Evolutionary conservation across 2,113 vertebrate species (phyloP).

Genomic region (Antennarius striatus): DNA sequence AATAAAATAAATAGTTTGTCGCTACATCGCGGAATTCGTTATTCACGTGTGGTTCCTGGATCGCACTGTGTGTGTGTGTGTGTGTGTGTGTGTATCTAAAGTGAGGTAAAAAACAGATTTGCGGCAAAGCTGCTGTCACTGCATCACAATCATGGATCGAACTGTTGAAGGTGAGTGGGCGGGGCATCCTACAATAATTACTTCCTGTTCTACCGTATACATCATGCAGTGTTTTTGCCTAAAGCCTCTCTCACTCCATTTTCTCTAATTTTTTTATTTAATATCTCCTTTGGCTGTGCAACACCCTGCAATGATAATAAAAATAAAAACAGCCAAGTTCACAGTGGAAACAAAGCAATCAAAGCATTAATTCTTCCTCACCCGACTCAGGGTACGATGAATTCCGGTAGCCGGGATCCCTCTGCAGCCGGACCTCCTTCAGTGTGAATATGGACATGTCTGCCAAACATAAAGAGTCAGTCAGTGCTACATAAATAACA

Average conservation of each 20-base stretch:
- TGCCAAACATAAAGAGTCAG: constrained; percentile 66
- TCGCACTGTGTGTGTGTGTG: too few species aligned
- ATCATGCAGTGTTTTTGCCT: neutral
- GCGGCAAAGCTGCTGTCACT: neutral
- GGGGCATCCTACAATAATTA: neutral
- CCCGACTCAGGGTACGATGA: constrained; percentile 93
- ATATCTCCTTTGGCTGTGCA: neutral
- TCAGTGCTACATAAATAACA: constrained; percentile 39
- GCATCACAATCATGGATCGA: neutral
- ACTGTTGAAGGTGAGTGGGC: neutral
- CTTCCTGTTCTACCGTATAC: neutral
- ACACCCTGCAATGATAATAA: neutral
- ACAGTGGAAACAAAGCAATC: neutral
- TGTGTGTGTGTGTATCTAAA: too few species aligned
- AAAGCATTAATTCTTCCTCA: constrained; percentile 57
- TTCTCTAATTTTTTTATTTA: too few species aligned
- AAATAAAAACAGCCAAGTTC: neutral
- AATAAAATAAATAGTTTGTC: too few species aligned
- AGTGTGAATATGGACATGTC: constrained; percentile 94
- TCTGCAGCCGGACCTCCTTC: constrained; percentile 95
- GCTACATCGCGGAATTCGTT: too few species aligned
- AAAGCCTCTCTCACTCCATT: too few species aligned
- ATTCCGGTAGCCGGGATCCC: constrained; percentile 95
- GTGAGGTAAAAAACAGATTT: neutral
- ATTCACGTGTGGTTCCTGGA: too few species aligned